These are phyloP conservation scores for Tetragonula clypearis DNA, from an alignment of 1,140 invertebrate species.

Conservation along the genomic window DNA sequence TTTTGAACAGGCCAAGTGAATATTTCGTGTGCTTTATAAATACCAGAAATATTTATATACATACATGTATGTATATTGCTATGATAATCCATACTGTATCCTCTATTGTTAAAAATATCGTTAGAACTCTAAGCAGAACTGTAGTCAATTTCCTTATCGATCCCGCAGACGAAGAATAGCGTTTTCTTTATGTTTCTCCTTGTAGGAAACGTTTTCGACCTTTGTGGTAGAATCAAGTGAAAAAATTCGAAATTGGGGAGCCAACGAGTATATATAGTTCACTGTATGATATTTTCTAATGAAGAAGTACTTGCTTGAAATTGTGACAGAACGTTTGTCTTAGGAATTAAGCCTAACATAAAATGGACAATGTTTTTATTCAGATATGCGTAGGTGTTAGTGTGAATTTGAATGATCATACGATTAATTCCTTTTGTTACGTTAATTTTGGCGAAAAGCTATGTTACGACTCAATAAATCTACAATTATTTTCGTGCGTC, in stretches of 20 bases:
- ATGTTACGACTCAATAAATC: no score
- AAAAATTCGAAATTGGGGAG: no score
- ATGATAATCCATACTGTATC: no score
- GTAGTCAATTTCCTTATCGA: conserved; percentile 5
- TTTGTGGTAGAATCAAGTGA: no score
- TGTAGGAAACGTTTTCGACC: no score
- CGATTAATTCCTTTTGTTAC: not conserved
- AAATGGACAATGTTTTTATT: not conserved
- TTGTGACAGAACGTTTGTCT: not conserved
- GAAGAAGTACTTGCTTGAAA: not conserved
- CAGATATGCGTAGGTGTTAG: not conserved
- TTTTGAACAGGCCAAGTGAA: no score
- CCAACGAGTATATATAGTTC: no score
- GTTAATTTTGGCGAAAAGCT: no score
- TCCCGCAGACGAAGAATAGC: not conserved
- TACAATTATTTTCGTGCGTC: no score
- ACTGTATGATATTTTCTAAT: not conserved
- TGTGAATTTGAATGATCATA: not conserved
- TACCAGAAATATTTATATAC: no score
- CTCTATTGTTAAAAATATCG: not conserved
- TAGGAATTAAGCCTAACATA: not conserved
- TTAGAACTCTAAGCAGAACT: conserved; percentile 17
- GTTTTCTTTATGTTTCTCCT: not conserved
- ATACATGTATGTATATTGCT: no score
- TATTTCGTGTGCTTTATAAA: no score